Evolutionary conservation across 2,888 invertebrate genomes (phyloP).

Genomic region (Metalampra italica): DNA sequence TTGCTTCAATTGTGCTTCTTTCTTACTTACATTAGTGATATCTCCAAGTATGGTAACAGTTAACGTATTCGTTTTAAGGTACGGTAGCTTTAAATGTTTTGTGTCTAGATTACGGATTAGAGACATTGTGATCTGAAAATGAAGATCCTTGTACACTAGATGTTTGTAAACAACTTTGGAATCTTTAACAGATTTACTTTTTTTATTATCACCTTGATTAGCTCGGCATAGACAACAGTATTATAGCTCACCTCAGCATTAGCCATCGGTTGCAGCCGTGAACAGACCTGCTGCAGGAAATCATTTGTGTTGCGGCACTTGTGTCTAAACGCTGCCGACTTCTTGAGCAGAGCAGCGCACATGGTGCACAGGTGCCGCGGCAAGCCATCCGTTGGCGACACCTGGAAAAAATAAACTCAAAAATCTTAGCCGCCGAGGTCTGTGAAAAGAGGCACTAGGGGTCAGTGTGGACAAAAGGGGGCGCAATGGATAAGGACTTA

Average conservation of each 20-base stretch:
- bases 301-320: not conserved
- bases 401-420: not conserved
- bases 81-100: not conserved
- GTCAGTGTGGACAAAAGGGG: too few relatives aligned
- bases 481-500: too few relatives aligned
- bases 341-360: slow-evolving; percentile 1
- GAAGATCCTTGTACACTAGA: too few relatives aligned
- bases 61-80: not conserved
- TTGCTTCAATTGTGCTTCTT: not conserved
- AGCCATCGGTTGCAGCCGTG: too few relatives aligned
- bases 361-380: slow-evolving; percentile 6
- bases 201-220: too few relatives aligned
- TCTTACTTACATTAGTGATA: not conserved
- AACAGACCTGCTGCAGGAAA: not conserved
- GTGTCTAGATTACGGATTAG: not conserved
- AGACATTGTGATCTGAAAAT: not conserved
- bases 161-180: too few relatives aligned
- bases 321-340: not conserved
- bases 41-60: not conserved
- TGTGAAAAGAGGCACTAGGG: too few relatives aligned
- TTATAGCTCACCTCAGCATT: too few relatives aligned
- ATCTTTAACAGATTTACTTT: too few relatives aligned
- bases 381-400: not conserved
- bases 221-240: too few relatives aligned
- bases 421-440: too few relatives aligned